Conservation (phyloP, 2,888 invertebrate species). For the Drosophila prolongata region DNA sequence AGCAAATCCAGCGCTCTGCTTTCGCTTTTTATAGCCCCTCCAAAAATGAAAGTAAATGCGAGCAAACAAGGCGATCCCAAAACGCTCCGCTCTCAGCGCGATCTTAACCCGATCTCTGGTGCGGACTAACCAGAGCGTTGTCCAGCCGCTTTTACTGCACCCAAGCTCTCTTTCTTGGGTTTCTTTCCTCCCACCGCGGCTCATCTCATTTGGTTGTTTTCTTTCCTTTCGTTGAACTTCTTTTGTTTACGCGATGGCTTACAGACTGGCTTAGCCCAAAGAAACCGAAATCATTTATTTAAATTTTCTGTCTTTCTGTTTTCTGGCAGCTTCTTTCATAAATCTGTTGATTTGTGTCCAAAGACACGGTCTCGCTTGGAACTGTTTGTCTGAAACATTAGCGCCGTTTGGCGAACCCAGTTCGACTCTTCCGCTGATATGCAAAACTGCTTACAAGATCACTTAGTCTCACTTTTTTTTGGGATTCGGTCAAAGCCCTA, state of each 20-base stretch:
- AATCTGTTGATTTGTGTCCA: slow-evolving; percentile 34
- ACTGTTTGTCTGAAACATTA: slow-evolving; percentile 62
- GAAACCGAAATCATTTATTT: slow-evolving; percentile 77
- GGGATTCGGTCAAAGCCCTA: slow-evolving; percentile 49
- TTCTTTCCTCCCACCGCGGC: slow-evolving; percentile 29
- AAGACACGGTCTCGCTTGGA: slow-evolving; percentile 11
- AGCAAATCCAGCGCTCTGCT: slow-evolving; percentile 74
- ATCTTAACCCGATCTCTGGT: slow-evolving; percentile 22
- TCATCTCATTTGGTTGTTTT: slow-evolving; percentile 11
- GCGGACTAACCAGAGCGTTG: slow-evolving; percentile 24
- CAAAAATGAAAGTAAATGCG: slow-evolving; percentile 68
- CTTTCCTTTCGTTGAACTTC: slow-evolving; percentile 38
- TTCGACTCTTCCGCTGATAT: slow-evolving; percentile 48
- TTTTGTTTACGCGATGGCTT: slow-evolving; percentile 57
- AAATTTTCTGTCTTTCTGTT: slow-evolving; percentile 47
- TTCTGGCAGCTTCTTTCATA: slow-evolving; percentile 70
- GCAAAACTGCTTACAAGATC: slow-evolving; percentile 57
- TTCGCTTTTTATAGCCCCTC: slow-evolving; percentile 77
- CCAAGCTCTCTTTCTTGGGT: slow-evolving; percentile 44
- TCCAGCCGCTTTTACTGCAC: slow-evolving; percentile 60
- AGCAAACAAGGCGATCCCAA: slow-evolving; percentile 65
- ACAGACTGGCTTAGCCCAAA: slow-evolving; percentile 45
- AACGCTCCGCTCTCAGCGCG: slow-evolving; percentile 23
- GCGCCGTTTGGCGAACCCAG: slow-evolving; percentile 35
- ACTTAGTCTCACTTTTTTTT: slow-evolving; percentile 2